phyloP scores from a whole-genome alignment of 2,888 invertebrate species.

The Heliconius charithonia region DNA sequence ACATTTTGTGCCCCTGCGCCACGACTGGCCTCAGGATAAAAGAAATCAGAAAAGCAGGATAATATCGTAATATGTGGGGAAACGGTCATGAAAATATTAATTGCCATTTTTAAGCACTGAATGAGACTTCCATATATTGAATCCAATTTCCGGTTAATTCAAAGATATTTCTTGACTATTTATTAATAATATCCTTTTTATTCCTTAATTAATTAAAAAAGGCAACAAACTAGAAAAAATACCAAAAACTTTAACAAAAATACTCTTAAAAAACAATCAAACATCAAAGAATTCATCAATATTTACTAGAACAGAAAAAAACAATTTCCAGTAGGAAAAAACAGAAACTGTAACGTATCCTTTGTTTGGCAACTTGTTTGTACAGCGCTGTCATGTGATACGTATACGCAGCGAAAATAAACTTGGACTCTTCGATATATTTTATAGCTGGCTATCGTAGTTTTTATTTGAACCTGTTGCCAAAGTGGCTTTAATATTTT shows the following conservation, averaged over 20 bases:
- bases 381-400: slow-evolving; percentile 14
- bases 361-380: slow-evolving; percentile 21
- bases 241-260: background rate
- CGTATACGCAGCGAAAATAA: slow-evolving; percentile 17
- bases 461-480: background rate
- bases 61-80: too few species aligned
- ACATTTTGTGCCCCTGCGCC: too few species aligned
- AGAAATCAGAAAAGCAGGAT: too few species aligned
- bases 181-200: too few species aligned
- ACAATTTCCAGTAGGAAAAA: background rate
- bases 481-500: background rate
- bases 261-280: background rate
- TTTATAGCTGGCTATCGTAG: background rate
- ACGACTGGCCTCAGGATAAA: too few species aligned
- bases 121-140: too few species aligned
- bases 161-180: too few species aligned
- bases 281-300: background rate
- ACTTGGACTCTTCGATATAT: slow-evolving; percentile 10
- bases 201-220: too few species aligned
- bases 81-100: too few species aligned
- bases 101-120: too few species aligned
- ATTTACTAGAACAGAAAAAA: background rate
- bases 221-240: too few species aligned
- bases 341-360: slow-evolving; percentile 19
- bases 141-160: too few species aligned